Evolutionary conservation across 2,113 vertebrate species (phyloP).

Genomic region (Lathamus discolor): DNA sequence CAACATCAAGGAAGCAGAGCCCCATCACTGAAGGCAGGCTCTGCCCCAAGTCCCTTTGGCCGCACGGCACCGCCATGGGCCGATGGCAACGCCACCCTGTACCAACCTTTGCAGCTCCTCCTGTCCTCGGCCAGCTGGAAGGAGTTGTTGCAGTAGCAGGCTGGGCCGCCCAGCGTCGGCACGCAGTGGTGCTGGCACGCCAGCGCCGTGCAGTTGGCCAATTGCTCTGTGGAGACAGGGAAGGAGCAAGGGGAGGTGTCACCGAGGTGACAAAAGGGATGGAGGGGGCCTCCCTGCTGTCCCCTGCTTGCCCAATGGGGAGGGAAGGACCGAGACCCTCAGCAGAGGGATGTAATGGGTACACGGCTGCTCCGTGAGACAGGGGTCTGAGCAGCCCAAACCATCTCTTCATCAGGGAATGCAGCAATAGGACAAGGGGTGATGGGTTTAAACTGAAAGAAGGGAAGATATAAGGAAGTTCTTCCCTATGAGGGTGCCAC

Average conservation of each 20-base stretch:
- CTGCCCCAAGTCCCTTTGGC: no score
- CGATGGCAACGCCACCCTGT: not conserved
- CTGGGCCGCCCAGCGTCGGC: constrained; percentile 80
- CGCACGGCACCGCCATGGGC: no score
- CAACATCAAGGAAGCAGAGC: no score
- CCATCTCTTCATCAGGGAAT: no score
- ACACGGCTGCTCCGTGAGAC: not conserved
- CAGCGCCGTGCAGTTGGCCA: constrained; percentile 78
- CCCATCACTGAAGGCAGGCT: no score
- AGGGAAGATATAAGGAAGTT: not conserved
- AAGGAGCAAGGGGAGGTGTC: not conserved
- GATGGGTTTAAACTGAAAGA: not conserved
- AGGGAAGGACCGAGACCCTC: not conserved
- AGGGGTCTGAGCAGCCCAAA: not conserved
- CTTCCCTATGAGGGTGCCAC: not conserved
- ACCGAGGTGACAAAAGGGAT: not conserved
- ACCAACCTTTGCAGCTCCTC: constrained; percentile 89
- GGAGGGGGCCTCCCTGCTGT: not conserved
- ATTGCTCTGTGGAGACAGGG: constrained; percentile 70
- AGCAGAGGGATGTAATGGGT: not conserved
- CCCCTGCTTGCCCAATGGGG: no score
- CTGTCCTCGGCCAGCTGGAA: constrained; percentile 88
- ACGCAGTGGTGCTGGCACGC: constrained; percentile 87
- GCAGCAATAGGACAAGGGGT: not conserved
- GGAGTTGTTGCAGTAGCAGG: constrained; percentile 88